Conservation (phyloP, 2,797 vertebrate species). For the Okamejei kenojei region DNA sequence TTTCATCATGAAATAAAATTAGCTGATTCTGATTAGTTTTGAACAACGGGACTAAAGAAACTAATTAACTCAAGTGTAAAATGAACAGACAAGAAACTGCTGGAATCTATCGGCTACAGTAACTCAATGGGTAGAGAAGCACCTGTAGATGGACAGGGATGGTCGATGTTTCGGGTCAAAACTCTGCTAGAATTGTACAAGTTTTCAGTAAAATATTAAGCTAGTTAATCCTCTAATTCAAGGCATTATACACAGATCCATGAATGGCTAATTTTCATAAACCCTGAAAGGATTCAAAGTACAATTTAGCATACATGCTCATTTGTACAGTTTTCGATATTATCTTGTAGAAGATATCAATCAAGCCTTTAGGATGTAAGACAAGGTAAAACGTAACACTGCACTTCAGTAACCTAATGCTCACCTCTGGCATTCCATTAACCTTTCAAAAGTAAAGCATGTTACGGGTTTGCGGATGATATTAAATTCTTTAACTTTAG, state of each 20-base stretch:
- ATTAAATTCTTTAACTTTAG: too few species aligned
- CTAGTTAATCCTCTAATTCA: not conserved
- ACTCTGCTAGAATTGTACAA: not conserved
- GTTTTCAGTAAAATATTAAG: not conserved
- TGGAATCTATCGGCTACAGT: too few species aligned
- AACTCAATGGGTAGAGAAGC: too few species aligned
- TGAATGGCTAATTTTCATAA: not conserved
- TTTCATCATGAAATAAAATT: not conserved
- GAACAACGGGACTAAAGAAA: not conserved
- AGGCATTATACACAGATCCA: not conserved
- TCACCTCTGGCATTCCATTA: not conserved
- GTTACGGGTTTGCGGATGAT: too few species aligned
- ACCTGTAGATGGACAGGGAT: too few species aligned
- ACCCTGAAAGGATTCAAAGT: not conserved
- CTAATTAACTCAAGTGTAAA: not conserved
- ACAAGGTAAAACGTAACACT: not conserved
- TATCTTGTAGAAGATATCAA: not conserved
- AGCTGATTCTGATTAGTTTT: not conserved
- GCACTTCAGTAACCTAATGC: not conserved
- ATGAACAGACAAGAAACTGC: too few species aligned
- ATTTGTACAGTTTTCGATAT: not conserved
- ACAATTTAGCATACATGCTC: not conserved
- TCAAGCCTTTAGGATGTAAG: not conserved
- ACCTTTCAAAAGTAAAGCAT: not conserved
- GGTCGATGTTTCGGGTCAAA: too few species aligned